phyloP scores from a whole-genome alignment of 2,888 invertebrate genomes.

The Pimpla rufipes region DNA sequence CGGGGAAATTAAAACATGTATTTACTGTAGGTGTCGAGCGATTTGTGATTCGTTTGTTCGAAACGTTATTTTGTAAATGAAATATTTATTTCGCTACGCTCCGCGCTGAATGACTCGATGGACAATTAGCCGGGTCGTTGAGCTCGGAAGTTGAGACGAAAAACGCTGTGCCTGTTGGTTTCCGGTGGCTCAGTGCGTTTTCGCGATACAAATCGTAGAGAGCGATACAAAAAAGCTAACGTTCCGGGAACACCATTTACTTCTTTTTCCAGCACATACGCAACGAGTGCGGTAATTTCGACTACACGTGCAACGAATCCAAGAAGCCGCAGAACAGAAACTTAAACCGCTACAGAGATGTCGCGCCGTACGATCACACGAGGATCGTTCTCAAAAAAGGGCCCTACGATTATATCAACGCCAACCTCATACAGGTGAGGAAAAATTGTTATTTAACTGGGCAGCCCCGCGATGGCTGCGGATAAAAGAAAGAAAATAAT shows the following conservation, averaged over 20 bases:
- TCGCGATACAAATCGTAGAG: not conserved
- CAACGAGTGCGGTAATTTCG: slow-evolving; percentile 89
- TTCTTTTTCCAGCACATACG: slow-evolving; percentile 91
- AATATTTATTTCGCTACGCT: too few species aligned
- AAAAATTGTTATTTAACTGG: slow-evolving; percentile 10
- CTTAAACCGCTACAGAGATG: slow-evolving; percentile 97
- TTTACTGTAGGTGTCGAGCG: too few species aligned
- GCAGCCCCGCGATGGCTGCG: too few species aligned
- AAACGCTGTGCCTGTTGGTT: not conserved
- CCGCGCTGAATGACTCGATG: not conserved
- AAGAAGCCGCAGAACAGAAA: slow-evolving; percentile 92
- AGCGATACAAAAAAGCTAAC: not conserved
- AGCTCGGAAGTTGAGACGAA: not conserved
- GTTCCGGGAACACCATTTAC: slow-evolving; percentile 19
- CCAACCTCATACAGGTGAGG: slow-evolving; percentile 94
- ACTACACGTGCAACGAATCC: slow-evolving; percentile 90
- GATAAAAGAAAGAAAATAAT: too few species aligned
- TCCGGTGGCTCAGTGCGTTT: not conserved
- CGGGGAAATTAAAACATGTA: too few species aligned
- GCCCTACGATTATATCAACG: slow-evolving; percentile 96
- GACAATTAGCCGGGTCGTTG: not conserved
- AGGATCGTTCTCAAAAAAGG: slow-evolving; percentile 92
- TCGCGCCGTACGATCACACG: slow-evolving; percentile 98
- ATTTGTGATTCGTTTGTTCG: too few species aligned
- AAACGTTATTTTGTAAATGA: too few species aligned